Conservation (phyloP, 2,888 invertebrate genomes). For the Perizoma flavofasciatum region DNA sequence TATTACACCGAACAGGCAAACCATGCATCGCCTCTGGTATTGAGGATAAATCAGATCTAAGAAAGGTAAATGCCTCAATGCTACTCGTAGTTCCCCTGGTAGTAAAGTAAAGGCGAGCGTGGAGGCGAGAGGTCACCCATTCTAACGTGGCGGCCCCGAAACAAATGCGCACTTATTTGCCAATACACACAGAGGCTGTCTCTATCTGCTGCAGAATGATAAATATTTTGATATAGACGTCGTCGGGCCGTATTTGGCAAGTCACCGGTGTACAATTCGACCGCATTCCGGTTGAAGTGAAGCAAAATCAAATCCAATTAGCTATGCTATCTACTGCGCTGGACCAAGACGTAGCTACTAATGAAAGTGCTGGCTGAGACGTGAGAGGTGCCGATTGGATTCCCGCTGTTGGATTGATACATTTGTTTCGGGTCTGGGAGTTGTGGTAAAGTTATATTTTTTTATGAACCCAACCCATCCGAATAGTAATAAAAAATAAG, state of each 20-base stretch:
- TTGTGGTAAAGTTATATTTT: background rate
- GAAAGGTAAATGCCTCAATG: conserved; percentile 82
- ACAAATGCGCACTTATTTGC: conserved; percentile 75
- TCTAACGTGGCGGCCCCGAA: conserved; percentile 75
- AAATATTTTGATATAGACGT: conserved; percentile 33
- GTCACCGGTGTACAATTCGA: conserved; percentile 20
- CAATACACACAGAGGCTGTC: conserved; percentile 54
- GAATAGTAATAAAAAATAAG: no score
- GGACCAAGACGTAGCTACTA: conserved; percentile 1
- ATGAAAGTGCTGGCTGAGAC: no score
- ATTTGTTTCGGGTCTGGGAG: background rate
- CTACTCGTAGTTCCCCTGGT: conserved; percentile 50
- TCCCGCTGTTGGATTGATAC: no score
- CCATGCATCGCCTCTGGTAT: conserved; percentile 74
- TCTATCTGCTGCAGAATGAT: conserved; percentile 24
- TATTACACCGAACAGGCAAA: conserved; percentile 68
- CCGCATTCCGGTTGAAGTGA: conserved; percentile 31
- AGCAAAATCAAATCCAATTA: conserved; percentile 27
- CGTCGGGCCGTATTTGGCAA: conserved; percentile 27
- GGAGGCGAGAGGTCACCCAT: conserved; percentile 72
- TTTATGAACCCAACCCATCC: no score
- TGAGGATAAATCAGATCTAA: conserved; percentile 80
- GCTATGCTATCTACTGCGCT: conserved; percentile 7
- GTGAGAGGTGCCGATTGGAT: background rate
- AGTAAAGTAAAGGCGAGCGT: conserved; percentile 49